phyloP scores from a whole-genome alignment of 2,888 invertebrate genomes.

The Parthenolecanium corni region DNA sequence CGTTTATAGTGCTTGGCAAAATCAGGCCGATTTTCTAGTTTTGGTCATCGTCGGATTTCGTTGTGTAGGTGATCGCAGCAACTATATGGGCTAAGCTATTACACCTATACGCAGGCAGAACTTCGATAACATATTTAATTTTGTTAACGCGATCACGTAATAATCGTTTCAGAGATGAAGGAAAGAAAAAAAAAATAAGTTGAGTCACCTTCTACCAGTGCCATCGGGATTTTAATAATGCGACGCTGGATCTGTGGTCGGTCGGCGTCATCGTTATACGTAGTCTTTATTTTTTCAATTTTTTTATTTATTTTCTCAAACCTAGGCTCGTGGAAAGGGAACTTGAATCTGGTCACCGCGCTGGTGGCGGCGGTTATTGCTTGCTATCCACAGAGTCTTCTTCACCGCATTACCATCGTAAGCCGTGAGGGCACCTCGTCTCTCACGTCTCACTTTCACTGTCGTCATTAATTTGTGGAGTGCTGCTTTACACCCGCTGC shows the following conservation, averaged over 20 bases:
- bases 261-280: background rate
- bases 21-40: too few species aligned
- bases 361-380: conserved; percentile 6
- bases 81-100: too few species aligned
- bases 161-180: conserved; percentile 20
- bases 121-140: too few species aligned
- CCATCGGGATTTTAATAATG: conserved; percentile 4
- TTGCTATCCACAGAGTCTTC: background rate
- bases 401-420: background rate
- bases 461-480: conserved; percentile 6
- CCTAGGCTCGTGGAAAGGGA: conserved; percentile 23
- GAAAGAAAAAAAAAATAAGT: too few species aligned
- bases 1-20: too few species aligned
- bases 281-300: too few species aligned
- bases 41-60: too few species aligned
- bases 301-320: too few species aligned
- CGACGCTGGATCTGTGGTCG: conserved; percentile 12
- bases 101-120: too few species aligned
- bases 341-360: conserved; percentile 8
- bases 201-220: conserved; percentile 22
- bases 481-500: background rate
- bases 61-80: too few species aligned
- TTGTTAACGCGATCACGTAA: conserved; percentile 18
- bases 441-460: conserved; percentile 20
- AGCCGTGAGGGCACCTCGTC: background rate